These are phyloP conservation scores for Rhinichthys klamathensis DNA, from an alignment of 2,113 vertebrate genomes.

Conservation along the genomic window DNA sequence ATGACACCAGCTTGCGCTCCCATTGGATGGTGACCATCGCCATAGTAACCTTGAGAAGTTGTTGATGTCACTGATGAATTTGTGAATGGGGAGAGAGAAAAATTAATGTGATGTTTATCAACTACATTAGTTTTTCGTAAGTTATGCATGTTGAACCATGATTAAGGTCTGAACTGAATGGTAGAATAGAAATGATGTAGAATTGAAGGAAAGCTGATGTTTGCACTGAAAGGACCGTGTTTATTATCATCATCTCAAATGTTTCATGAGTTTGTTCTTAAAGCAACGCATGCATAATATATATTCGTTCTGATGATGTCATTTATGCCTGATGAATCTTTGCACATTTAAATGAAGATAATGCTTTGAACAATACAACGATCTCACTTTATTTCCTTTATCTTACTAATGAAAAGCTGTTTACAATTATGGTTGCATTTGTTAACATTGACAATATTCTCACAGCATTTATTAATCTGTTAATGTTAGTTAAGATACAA, in stretches of 20 bases:
- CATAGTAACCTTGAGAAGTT: constrained; percentile 66
- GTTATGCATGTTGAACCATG: too few species aligned
- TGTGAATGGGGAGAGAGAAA: constrained; percentile 59
- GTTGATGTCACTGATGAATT: constrained; percentile 62
- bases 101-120: background rate
- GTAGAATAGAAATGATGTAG: background rate
- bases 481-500: background rate
- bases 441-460: background rate
- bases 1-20: constrained; percentile 54
- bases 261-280: background rate
- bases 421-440: background rate
- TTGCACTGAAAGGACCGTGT: background rate
- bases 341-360: background rate
- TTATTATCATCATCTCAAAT: background rate
- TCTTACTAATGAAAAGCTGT: background rate
- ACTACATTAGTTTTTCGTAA: background rate
- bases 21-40: constrained; percentile 57
- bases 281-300: background rate
- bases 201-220: background rate
- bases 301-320: background rate
- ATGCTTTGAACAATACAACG: background rate
- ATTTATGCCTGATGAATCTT: background rate
- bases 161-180: background rate
- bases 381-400: background rate
- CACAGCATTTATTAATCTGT: background rate